Conservation (phyloP, 2,888 invertebrate species). For the Apamea anceps region DNA sequence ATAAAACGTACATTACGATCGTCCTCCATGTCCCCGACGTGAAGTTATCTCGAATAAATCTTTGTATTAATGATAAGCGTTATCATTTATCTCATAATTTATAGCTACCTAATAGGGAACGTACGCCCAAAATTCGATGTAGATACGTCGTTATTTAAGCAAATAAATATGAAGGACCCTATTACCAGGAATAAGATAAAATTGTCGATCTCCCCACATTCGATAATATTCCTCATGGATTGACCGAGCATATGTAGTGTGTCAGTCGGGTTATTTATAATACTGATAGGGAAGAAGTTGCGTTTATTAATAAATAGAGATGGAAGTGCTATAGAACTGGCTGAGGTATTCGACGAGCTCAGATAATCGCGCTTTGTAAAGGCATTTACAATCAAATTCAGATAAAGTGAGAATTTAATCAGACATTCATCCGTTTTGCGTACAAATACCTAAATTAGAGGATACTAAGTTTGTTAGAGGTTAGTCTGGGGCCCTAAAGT, state of each 20-base stretch:
- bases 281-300: slow-evolving; percentile 1
- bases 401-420: slow-evolving; percentile 17
- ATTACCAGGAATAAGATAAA: slow-evolving; percentile 52
- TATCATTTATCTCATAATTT: slow-evolving; percentile 71
- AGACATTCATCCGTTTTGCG: slow-evolving; percentile 2
- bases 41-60: slow-evolving; percentile 67
- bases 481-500: slow-evolving; percentile 18
- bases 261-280: slow-evolving; percentile 26
- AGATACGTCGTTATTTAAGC: slow-evolving; percentile 58
- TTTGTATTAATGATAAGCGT: slow-evolving; percentile 68
- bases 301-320: slow-evolving; percentile 35
- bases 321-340: background rate
- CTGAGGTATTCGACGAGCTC: background rate
- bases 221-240: slow-evolving; percentile 32
- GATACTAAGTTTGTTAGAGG: slow-evolving; percentile 21
- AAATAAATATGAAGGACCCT: slow-evolving; percentile 65
- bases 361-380: background rate
- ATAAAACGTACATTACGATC: slow-evolving; percentile 65
- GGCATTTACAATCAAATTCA: slow-evolving; percentile 7
- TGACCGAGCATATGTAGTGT: slow-evolving; percentile 32
- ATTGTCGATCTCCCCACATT: slow-evolving; percentile 36
- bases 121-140: slow-evolving; percentile 50
- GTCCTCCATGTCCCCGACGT: slow-evolving; percentile 57
- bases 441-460: slow-evolving; percentile 32
- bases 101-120: slow-evolving; percentile 60